Evolutionary conservation across 2,888 invertebrate genomes (phyloP), one percentile per base, ranked within the genome.

Genomic region (Drosophila kambysellisi): DNA sequence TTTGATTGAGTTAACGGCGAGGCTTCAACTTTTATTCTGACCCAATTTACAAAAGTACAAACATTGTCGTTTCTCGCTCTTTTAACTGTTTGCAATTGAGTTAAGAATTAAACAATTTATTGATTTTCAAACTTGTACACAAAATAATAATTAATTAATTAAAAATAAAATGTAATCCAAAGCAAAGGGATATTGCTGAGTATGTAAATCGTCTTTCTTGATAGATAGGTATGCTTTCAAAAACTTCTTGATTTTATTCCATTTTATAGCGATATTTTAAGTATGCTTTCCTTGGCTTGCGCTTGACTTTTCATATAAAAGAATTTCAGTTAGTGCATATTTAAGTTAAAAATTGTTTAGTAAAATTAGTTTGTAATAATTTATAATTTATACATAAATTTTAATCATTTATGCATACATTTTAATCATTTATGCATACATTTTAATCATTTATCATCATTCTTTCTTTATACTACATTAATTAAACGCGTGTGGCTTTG

Each of bases 401-500:
- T 30, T 29, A 15, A 15, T 43, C 15, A 29, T 15, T 62, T 32
- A 39, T 68, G 25, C 33, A 33, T 32, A 25, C 1, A 11, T 39
- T 17, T 30, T 29, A 15, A 15, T 43, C 15, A 29, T 15, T 62
- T 32, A 39, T 68, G 25, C 25, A 25, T 25, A 25, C 25, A 25
- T 56, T 58, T 25, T 54, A 8, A 54, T 68, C 37, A 46, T n/a
- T 25, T 52, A 66, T 30, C n/a, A n/a, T 29, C 46, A 25, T 58
- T 46, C 29, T 52, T 37, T 65, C 15, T 61, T 62, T 65, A 51
- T 41, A 60, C 52, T 70, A 43, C 35, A 70, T 76, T 62, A 61
- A 58, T 71, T 70, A 65, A 81, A 70, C 70, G 81, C 62, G 51
- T 70, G 81, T 67, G 77, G 70, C 81, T 79, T 79, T 81, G 77